Evolutionary conservation across 2,113 vertebrate genomes (phyloP).

Genomic region (Nibea albiflora): DNA sequence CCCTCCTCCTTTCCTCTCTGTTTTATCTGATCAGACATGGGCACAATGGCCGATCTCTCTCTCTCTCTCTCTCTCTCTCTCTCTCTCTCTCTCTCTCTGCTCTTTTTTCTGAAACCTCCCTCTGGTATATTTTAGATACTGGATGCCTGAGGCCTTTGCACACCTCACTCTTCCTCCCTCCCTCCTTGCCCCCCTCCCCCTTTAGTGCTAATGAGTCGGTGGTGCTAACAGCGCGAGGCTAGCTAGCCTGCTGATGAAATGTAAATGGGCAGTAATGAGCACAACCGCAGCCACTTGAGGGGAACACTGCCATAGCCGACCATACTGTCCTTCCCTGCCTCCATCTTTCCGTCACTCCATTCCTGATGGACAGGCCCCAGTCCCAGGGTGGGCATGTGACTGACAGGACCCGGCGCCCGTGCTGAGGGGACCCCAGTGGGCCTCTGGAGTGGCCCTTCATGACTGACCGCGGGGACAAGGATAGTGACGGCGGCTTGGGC

Average conservation of each 20-base stretch:
- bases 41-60: conserved; percentile 64
- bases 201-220: conserved; percentile 68
- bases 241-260: conserved; percentile 94
- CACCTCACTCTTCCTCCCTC: conserved; percentile 53
- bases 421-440: conserved; percentile 61
- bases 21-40: conserved; percentile 72
- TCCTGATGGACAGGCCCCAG: conserved; percentile 82
- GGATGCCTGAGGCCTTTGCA: conserved; percentile 63
- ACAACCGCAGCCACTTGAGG: conserved; percentile 90
- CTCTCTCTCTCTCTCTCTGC: conserved; percentile 29
- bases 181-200: conserved; percentile 9
- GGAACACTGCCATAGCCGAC: conserved; percentile 75
- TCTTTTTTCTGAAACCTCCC: conserved; percentile 60
- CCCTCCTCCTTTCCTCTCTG: conserved; percentile 69
- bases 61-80: conserved; percentile 36
- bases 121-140: conserved; percentile 70
- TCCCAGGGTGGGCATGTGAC: conserved; percentile 72
- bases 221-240: conserved; percentile 74
- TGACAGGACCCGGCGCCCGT: conserved; percentile 73
- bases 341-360: conserved; percentile 52
- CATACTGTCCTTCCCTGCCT: conserved; percentile 67
- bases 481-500: conserved; percentile 56
- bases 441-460: conserved; percentile 47
- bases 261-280: conserved; percentile 95
- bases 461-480: conserved; percentile 61